Evolutionary conservation across 2,113 vertebrate genomes (phyloP), one percentile per base, ranked within the genome.

Genomic region (Phaethornis superciliosus): DNA sequence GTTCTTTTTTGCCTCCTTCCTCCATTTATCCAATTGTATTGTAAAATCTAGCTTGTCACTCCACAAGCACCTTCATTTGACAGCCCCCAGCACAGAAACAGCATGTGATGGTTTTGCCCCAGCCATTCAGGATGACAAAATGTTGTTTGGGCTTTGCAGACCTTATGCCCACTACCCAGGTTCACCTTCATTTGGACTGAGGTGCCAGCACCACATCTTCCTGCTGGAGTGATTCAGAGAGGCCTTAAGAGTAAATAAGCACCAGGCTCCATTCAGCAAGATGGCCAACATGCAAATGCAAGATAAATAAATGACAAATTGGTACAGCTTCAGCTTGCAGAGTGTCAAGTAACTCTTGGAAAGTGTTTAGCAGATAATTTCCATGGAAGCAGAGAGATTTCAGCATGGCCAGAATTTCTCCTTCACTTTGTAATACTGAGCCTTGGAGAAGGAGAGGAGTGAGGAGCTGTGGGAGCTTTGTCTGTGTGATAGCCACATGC

Each of bases 291-390:
- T 85, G 91, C 87, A 94, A 96, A 94, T 93, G 59, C 77, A 93
- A 90, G 81, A 70, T 91, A 93, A 96, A 89, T 93, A 95, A 93
- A 91, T 77, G 47, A 95, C 89, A 74, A 68, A 77, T 56, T 63
- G 51, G 62, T 67, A 52, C 55, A 93, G 81, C 78, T 88, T 94
- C 91, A 80, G 6, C 79, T 92, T 91, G 75, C 93, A 90, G 59
- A 67, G 88, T 89, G 59, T 94, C 89, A 88, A 11, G 52, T 93
- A 85, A 40, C 87, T 67, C 70, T 52, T 44, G 70, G 81, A 87
- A 93, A 80, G 78, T 67, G 24, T 54, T 65, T 49, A 82, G 42
- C 89, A 37, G 46, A 75, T 59, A 63, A 69, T 77, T 88, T 93
- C 94, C 79, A 10, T 12, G 19, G 81, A 85, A 71, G 75, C 55